These are phyloP conservation scores for Ictidomys tridecemlineatus DNA, from an alignment of 2,113 vertebrate genomes.

Conservation along the genomic window DNA sequence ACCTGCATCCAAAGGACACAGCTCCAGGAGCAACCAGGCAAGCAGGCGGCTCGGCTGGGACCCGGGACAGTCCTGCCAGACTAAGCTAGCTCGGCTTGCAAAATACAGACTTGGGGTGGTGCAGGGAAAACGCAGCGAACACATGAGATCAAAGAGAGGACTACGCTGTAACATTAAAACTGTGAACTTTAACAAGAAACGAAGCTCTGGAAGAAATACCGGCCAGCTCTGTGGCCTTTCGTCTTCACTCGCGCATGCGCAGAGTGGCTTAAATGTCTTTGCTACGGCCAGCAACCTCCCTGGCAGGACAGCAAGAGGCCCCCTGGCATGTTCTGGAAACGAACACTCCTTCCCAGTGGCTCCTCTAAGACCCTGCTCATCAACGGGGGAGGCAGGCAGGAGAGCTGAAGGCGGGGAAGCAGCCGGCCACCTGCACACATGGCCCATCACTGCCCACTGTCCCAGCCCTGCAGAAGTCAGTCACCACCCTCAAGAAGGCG, in stretches of 20 bases:
- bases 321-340: not conserved
- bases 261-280: not conserved
- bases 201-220: constrained; percentile 4
- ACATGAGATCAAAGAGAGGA: not conserved
- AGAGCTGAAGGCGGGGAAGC: not conserved
- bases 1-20: not conserved
- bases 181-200: not conserved
- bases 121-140: not conserved
- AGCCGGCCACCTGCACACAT: not conserved
- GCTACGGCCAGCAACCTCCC: not conserved
- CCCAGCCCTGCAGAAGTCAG: not conserved
- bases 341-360: not conserved
- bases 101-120: not conserved
- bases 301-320: not conserved
- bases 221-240: not conserved
- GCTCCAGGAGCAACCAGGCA: not conserved
- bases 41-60: not conserved
- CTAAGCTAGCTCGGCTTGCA: not conserved
- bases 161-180: not conserved
- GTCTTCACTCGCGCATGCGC: not conserved
- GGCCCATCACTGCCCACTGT: not conserved
- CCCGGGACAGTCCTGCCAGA: not conserved
- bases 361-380: not conserved
- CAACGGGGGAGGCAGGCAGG: no score
- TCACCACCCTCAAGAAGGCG: not conserved